Evolutionary conservation across 2,888 invertebrate genomes (phyloP).

Genomic region (Noctua janthe): DNA sequence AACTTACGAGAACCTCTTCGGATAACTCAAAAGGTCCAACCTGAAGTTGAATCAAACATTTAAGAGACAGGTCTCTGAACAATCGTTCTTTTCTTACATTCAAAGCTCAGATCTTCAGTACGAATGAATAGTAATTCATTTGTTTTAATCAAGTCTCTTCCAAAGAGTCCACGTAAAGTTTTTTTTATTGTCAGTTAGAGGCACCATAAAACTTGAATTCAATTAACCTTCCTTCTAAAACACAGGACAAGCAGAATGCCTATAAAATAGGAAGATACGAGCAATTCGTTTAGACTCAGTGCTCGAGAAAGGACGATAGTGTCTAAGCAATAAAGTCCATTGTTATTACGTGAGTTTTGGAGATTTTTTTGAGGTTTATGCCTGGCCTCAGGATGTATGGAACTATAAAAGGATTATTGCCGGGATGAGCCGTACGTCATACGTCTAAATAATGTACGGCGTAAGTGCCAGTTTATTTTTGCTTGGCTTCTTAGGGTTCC

Average conservation of each 20-base stretch:
- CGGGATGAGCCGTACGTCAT: conserved; percentile 48
- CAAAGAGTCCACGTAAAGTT: conserved; percentile 57
- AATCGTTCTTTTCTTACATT: conserved; percentile 57
- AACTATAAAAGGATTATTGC: conserved; percentile 65
- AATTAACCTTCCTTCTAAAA: conserved; percentile 72
- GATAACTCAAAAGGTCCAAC: conserved; percentile 33
- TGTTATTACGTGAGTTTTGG: conserved; percentile 55
- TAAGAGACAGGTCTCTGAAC: conserved; percentile 38
- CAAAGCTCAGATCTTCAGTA: conserved; percentile 48
- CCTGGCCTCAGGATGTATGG: conserved; percentile 53
- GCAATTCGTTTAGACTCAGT: conserved; percentile 70
- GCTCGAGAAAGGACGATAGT: conserved; percentile 65
- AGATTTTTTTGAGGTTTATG: conserved; percentile 64
- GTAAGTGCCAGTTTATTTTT: conserved; percentile 28
- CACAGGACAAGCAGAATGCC: conserved; percentile 63
- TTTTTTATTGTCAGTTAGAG: conserved; percentile 68
- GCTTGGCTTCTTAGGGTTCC: neutral
- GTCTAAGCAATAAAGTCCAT: conserved; percentile 59
- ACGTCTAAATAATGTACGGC: conserved; percentile 48
- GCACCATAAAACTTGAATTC: conserved; percentile 74
- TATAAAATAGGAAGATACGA: conserved; percentile 72
- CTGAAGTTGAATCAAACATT: conserved; percentile 47
- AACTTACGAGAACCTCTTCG: conserved; percentile 11
- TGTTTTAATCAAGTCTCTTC: conserved; percentile 63
- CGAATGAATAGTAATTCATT: conserved; percentile 62